Base-by-base conservation (phyloP, 1,140 invertebrate genomes). In the Sweltsa coloradensis region DNA sequence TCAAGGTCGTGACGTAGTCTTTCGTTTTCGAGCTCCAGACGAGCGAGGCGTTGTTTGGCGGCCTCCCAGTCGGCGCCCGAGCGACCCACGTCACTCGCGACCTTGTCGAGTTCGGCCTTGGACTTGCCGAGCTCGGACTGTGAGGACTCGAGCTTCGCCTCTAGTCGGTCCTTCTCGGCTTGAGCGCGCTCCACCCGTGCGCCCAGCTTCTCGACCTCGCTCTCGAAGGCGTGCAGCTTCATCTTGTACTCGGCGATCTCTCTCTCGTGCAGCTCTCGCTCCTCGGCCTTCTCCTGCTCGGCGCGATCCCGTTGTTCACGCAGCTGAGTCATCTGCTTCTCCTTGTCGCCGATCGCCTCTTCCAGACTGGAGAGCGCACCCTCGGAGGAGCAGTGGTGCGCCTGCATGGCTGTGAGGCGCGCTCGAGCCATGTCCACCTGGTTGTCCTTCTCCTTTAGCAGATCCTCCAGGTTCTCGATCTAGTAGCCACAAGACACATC, bases 391-490 rank as follows among this genome's bases (percentile, higher is more conserved):
- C 88, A 91, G 61, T 92, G 88, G 58, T 93, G 88, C 5, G 87
- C 86, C 72, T 93, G 89, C 79, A 93, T 89, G 29, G 86, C 82
- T 13, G 85, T 84, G 7, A 94, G 64, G 45, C 92, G 77, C 13
- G 89, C 85, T 52, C 91, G 74, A 0, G 92, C 87, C 83, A 94
- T 91, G 57, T 93, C 89, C 45, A 98, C 86, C 72, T 97, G 91
- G 64, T 94, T 93, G 65, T 98, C 95, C 69, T 97, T 97, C 65
- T 98, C 94, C 68, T 94, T 93, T 9, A 98, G 72, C 39, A 95
- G 72, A 61, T 96, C 93, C 73, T 98, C 95, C 34, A 97, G 69
- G 65, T 95, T 95, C 69, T 98, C 94, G 64, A 97, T 92, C 90
- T 96, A 34, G 66, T 55, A 45, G 44, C n/a, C n/a, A 39, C 11